These are phyloP conservation scores for Pachyrhynchus sulphureomaculatus DNA, from an alignment of 1,140 invertebrate genomes.

Conservation along the genomic window DNA sequence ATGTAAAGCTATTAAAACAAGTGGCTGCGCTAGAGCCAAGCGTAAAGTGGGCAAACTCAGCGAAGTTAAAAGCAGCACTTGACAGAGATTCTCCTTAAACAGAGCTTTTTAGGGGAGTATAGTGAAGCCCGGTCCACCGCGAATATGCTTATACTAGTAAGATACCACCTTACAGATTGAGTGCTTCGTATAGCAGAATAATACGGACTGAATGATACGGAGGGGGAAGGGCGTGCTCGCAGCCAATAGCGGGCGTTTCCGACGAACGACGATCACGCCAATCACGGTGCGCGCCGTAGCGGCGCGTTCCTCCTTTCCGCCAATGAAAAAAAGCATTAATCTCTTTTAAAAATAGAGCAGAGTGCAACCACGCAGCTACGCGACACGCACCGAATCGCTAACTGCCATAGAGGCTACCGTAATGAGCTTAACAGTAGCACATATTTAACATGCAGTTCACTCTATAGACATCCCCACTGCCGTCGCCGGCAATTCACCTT, in stretches of 20 bases:
- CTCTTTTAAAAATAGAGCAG: slow-evolving; percentile 53
- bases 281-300: slow-evolving; percentile 36
- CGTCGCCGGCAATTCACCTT: slow-evolving; percentile 37
- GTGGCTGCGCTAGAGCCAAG: background rate
- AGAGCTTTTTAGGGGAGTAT: slow-evolving; percentile 14
- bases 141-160: slow-evolving; percentile 49
- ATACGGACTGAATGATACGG: slow-evolving; percentile 35
- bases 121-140: slow-evolving; percentile 45
- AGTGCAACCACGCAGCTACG: slow-evolving; percentile 45
- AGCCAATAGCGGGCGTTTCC: slow-evolving; percentile 48
- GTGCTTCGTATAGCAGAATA: slow-evolving; percentile 46
- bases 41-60: background rate
- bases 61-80: slow-evolving; percentile 6
- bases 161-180: slow-evolving; percentile 51
- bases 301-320: slow-evolving; percentile 47
- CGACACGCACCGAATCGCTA: slow-evolving; percentile 45
- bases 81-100: slow-evolving; percentile 13
- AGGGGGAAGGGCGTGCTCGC: slow-evolving; percentile 43
- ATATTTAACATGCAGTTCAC: slow-evolving; percentile 54
- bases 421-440: slow-evolving; percentile 52
- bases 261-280: slow-evolving; percentile 39
- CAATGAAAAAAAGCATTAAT: slow-evolving; percentile 55
- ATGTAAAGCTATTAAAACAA: background rate
- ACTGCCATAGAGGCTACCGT: slow-evolving; percentile 46
- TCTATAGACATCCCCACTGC: slow-evolving; percentile 50